These are phyloP conservation scores for Drosophila virilis DNA, from an alignment of 1,140 invertebrate genomes.

Conservation along the genomic window DNA sequence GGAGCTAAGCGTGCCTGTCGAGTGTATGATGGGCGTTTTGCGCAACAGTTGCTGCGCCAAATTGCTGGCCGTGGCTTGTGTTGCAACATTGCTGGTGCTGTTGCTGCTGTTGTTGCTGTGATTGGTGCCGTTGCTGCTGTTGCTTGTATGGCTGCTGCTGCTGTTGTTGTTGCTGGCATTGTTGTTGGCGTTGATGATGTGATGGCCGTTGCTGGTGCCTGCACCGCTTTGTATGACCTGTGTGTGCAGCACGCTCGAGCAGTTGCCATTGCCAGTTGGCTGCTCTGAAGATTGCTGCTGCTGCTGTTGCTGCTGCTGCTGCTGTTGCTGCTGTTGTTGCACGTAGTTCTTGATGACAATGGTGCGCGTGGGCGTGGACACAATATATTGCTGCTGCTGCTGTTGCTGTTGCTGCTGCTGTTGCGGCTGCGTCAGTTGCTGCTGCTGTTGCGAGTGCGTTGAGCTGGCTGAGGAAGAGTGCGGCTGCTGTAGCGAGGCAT, in stretches of 20 bases:
- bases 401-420: conserved; percentile 51
- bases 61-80: conserved; percentile 31
- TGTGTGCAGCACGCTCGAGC: conserved; percentile 68
- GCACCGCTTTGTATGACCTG: conserved; percentile 81
- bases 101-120: conserved; percentile 24
- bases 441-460: conserved; percentile 43
- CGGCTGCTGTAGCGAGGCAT: conserved; percentile 75
- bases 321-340: conserved; percentile 61
- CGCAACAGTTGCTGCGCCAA: conserved; percentile 71
- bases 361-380: conserved; percentile 68
- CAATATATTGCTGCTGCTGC: conserved; percentile 64
- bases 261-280: conserved; percentile 26
- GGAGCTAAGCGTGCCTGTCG: conserved; percentile 64
- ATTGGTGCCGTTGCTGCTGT: conserved; percentile 17
- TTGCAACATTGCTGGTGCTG: conserved; percentile 20
- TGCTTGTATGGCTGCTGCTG: conserved; percentile 27
- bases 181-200: conserved; percentile 35
- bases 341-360: conserved; percentile 81
- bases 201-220: conserved; percentile 63
- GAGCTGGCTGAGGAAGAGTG: conserved; percentile 66
- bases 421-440: conserved; percentile 45
- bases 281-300: conserved; percentile 36
- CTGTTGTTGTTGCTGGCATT: conserved; percentile 37
- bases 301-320: conserved; percentile 47
- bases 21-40: conserved; percentile 80